Percentiles rank a stretch among this genome's conserved stretches.
These are phyloP conservation scores for Pseudococcus longispinus DNA, from an alignment of 2,888 invertebrate species.

Conservation along the genomic window DNA sequence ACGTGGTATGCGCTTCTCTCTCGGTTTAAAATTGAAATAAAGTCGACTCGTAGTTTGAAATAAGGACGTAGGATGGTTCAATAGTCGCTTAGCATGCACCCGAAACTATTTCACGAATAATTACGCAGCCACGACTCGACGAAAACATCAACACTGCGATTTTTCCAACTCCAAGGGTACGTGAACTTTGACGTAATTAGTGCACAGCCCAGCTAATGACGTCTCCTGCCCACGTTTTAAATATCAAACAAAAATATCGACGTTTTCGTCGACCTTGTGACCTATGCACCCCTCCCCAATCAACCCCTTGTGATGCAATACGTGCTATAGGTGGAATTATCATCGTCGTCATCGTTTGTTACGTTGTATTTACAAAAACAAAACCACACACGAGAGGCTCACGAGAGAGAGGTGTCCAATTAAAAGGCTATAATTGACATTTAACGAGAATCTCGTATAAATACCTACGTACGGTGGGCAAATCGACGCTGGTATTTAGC, in stretches of 20 bases:
- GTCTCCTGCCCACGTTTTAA: background rate
- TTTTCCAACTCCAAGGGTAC: background rate
- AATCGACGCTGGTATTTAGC: background rate
- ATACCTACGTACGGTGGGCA: background rate
- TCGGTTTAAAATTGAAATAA: background rate
- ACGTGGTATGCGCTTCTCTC: background rate
- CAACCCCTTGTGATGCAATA: background rate
- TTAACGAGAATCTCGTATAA: background rate
- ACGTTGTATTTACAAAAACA: background rate
- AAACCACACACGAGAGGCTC: background rate
- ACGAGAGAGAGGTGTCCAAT: background rate
- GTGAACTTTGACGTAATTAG: conserved; percentile 21
- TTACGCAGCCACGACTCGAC: background rate
- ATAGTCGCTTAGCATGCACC: background rate
- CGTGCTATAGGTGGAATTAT: background rate
- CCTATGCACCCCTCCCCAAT: background rate
- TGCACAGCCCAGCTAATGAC: background rate
- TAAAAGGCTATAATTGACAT: background rate
- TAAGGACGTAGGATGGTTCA: background rate
- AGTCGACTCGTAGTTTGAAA: too few relatives aligned
- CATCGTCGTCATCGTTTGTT: background rate
- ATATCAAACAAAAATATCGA: conserved; percentile 4
- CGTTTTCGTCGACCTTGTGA: conserved; percentile 26
- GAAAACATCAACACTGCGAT: background rate
- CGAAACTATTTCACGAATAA: background rate